phyloP scores from a whole-genome alignment of 23 tunicate species.

The Corella eumyota region DNA sequence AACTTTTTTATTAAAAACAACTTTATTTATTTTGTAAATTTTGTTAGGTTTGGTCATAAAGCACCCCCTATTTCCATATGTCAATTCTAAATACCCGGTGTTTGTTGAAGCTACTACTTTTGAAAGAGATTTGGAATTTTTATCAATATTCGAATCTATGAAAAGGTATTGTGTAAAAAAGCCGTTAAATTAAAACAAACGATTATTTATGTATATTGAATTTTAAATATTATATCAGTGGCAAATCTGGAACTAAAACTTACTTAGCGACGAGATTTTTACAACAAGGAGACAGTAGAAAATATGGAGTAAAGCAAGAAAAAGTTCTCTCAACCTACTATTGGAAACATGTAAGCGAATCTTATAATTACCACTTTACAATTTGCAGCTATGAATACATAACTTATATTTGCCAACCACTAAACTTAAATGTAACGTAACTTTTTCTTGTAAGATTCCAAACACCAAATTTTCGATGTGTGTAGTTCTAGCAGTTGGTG shows the following conservation, averaged over 20 bases:
- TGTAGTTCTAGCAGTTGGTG: conserved; percentile 25
- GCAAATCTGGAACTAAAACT: neutral
- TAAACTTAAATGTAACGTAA: too few species aligned
- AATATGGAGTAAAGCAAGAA: neutral
- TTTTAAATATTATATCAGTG: neutral
- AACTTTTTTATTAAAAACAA: too few species aligned
- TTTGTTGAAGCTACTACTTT: conserved; percentile 17
- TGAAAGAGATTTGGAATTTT: conserved; percentile 25
- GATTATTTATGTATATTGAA: neutral
- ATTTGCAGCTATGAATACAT: too few species aligned
- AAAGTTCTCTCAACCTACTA: neutral
- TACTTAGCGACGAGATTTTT: neutral
- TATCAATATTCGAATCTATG: conserved; percentile 24
- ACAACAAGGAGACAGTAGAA: neutral
- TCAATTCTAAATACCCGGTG: conserved; percentile 3
- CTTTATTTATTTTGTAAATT: neutral
- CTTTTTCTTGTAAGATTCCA: conserved; percentile 18
- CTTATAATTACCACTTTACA: neutral
- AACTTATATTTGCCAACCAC: too few species aligned
- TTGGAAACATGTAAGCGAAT: neutral
- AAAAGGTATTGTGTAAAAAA: conserved; percentile 31
- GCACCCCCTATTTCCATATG: conserved; percentile 43
- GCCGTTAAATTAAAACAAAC: too few species aligned
- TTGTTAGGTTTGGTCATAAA: conserved; percentile 33
- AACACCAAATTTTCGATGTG: conserved; percentile 31